phyloP scores from a whole-genome alignment of 2,888 invertebrate genomes.

The Cephalotes varians region DNA sequence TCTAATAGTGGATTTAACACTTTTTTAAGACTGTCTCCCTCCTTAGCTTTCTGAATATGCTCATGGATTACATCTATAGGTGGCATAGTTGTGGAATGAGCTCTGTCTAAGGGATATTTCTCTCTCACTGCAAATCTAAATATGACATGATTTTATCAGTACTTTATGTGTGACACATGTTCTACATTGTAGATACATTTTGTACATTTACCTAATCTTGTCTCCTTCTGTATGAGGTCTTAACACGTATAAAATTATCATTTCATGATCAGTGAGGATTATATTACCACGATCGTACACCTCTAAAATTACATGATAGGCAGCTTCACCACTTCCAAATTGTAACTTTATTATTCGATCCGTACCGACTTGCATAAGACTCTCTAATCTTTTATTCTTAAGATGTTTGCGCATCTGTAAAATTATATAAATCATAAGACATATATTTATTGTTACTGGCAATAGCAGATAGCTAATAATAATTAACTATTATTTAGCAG shows the following conservation, averaged over 20 bases:
- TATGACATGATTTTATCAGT: not conserved
- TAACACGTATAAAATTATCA: constrained; percentile 96
- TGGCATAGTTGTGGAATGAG: constrained; percentile 88
- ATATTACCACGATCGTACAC: constrained; percentile 98
- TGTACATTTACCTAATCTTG: constrained; percentile 88
- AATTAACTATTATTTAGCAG: not conserved
- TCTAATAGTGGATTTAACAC: constrained; percentile 94
- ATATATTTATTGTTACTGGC: not conserved
- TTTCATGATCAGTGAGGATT: constrained; percentile 95
- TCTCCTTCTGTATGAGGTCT: constrained; percentile 97
- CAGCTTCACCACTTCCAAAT: constrained; percentile 97
- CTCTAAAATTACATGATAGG: constrained; percentile 98
- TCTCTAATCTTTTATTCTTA: constrained; percentile 97
- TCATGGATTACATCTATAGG: constrained; percentile 88
- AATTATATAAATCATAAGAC: not conserved
- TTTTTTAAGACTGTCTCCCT: constrained; percentile 93
- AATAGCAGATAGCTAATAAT: not conserved
- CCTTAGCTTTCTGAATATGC: constrained; percentile 89
- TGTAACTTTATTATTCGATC: constrained; percentile 98
- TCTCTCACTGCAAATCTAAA: constrained; percentile 95
- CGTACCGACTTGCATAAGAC: constrained; percentile 93
- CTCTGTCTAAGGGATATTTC: constrained; percentile 94
- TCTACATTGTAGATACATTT: not conserved
- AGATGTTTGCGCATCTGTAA: constrained; percentile 96
- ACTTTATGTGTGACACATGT: not conserved